Percentiles rank a stretch among this genome's conserved stretches.
These are phyloP conservation scores for Thereva unica DNA, from an alignment of 2,888 invertebrate genomes.

Conservation along the genomic window DNA sequence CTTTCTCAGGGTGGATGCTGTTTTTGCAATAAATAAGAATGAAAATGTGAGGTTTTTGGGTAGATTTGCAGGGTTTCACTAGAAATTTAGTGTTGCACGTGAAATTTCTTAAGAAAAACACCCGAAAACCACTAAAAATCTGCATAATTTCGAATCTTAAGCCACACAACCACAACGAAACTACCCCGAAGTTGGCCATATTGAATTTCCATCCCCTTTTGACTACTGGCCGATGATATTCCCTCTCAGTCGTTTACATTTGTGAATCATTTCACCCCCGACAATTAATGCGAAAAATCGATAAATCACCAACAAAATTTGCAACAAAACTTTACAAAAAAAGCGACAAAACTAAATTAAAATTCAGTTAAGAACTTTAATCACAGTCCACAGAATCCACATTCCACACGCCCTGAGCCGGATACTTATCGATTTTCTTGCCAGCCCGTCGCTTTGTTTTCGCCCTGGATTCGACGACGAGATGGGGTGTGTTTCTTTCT, in stretches of 20 bases:
- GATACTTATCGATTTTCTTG: constrained; percentile 17
- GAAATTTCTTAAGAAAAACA: neutral
- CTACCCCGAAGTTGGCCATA: constrained; percentile 29
- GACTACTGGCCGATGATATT: constrained; percentile 3
- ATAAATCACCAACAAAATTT: constrained; percentile 20
- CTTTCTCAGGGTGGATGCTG: constrained; percentile 37
- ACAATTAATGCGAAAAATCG: constrained; percentile 33
- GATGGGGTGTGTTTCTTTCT: neutral
- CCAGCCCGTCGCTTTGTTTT: no score
- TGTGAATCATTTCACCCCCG: constrained; percentile 14
- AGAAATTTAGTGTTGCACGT: neutral
- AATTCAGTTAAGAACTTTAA: no score
- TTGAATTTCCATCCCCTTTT: constrained; percentile 26
- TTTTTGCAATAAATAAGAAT: neutral
- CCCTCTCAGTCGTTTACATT: constrained; percentile 17
- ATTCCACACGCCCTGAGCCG: neutral
- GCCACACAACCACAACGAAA: constrained; percentile 31
- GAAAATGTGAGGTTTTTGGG: neutral
- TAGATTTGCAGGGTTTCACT: neutral
- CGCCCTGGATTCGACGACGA: neutral
- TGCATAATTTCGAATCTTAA: constrained; percentile 15
- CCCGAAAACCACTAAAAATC: constrained; percentile 13
- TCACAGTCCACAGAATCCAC: neutral
- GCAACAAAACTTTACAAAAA: neutral
- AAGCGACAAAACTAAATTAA: neutral